These are phyloP conservation scores for Stenoptilia bipunctidactyla DNA, from an alignment of 2,888 invertebrate species.

Conservation along the genomic window DNA sequence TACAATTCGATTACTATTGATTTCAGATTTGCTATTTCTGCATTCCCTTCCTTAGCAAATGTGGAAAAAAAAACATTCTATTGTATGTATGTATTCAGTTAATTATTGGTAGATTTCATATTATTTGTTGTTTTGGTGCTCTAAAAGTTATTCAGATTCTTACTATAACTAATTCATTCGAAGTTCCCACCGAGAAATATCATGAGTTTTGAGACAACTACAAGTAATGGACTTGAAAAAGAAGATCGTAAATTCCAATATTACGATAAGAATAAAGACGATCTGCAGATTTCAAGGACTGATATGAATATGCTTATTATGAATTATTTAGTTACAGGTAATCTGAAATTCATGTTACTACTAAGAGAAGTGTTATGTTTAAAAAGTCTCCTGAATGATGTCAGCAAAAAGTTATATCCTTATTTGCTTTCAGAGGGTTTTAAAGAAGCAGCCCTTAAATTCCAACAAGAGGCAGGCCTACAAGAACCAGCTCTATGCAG, in stretches of 20 bases:
- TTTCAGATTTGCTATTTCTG: too few relatives aligned
- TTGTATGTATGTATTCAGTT: too few relatives aligned
- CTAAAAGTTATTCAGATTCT: neutral
- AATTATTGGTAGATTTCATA: too few relatives aligned
- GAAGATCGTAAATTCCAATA: conserved; percentile 62
- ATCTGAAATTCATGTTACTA: too few relatives aligned
- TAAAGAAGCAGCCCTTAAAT: conserved; percentile 97
- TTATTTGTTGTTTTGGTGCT: too few relatives aligned
- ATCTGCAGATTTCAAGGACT: conserved; percentile 85
- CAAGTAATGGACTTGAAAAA: conserved; percentile 44
- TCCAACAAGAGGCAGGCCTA: conserved; percentile 91
- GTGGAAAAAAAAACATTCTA: too few relatives aligned
- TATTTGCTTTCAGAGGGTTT: conserved; percentile 79
- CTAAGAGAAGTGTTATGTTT: too few relatives aligned
- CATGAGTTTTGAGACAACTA: conserved; percentile 52
- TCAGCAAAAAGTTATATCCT: neutral
- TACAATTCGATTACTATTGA: too few relatives aligned
- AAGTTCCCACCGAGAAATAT: neutral
- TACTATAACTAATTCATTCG: neutral
- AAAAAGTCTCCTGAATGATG: too few relatives aligned
- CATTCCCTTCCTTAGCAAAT: too few relatives aligned
- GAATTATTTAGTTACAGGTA: conserved; percentile 98
- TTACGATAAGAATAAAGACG: conserved; percentile 79
- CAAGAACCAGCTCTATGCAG: conserved; percentile 72
- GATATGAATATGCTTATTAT: conserved; percentile 98